Conservation (phyloP, 2,888 invertebrate species). For the Hemaris fuciformis region DNA sequence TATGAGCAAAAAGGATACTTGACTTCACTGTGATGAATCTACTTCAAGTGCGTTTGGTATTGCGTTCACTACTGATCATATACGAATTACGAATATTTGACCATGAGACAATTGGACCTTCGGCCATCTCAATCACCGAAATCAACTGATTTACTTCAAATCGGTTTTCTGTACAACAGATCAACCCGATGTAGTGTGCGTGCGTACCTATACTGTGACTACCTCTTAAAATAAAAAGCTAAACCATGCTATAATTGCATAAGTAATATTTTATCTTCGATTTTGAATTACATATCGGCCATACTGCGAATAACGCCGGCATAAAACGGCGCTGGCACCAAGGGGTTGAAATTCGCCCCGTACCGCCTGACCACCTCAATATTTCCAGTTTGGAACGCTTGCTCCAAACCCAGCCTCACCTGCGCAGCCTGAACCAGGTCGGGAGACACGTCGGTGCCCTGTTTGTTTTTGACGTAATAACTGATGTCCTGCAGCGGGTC, state of each 20-base stretch:
- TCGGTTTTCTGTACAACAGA: no score
- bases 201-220: no score
- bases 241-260: neutral
- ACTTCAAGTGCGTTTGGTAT: no score
- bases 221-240: no score
- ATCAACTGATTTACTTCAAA: no score
- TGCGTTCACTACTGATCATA: no score
- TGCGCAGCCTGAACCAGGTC: slow-evolving; percentile 41
- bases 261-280: neutral
- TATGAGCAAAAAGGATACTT: no score
- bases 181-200: no score
- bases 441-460: slow-evolving; percentile 38
- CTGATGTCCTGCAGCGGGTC: slow-evolving; percentile 55
- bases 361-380: slow-evolving; percentile 49
- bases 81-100: no score
- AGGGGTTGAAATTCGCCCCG: slow-evolving; percentile 59
- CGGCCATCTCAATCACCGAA: no score
- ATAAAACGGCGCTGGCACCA: slow-evolving; percentile 34
- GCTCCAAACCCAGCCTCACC: slow-evolving; percentile 43
- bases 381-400: slow-evolving; percentile 47
- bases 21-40: no score
- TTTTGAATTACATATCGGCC: slow-evolving; percentile 30
- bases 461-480: slow-evolving; percentile 55
- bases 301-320: slow-evolving; percentile 26
- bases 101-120: no score